Evolutionary conservation across 2,888 invertebrate species (phyloP).

Genomic region (Isotomurus palustris): DNA sequence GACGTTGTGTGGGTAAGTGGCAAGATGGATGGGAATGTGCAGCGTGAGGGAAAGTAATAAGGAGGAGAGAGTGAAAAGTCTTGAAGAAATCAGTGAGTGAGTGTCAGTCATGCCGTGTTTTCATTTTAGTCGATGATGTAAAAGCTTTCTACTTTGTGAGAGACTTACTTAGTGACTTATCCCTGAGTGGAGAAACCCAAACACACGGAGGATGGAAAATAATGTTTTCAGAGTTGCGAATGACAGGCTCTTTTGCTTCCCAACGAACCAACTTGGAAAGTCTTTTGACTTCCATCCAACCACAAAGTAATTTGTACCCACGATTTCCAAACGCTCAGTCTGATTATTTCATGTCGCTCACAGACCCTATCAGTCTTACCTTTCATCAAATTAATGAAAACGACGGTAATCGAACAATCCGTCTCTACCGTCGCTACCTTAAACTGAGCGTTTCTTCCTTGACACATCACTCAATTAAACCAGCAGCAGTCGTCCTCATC

Average conservation of each 20-base stretch:
- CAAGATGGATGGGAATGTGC: conserved; percentile 13
- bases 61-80: conserved; percentile 23
- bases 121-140: conserved; percentile 22
- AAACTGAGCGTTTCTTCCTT: too few species aligned
- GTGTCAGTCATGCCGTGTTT: conserved; percentile 23
- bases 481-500: too few species aligned
- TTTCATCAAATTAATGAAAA: conserved; percentile 38
- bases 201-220: conserved; percentile 49
- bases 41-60: conserved; percentile 27
- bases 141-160: conserved; percentile 6
- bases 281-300: conserved; percentile 47
- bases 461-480: too few species aligned
- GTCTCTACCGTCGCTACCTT: conserved; percentile 16
- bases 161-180: not conserved
- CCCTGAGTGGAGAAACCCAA: conserved; percentile 13
- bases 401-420: conserved; percentile 32
- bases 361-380: conserved; percentile 33
- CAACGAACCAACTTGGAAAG: conserved; percentile 30
- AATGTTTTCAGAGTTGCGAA: conserved; percentile 50
- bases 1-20: not conserved
- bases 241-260: conserved; percentile 37
- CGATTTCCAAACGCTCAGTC: conserved; percentile 15
- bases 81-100: too few species aligned
- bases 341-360: conserved; percentile 44
- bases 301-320: conserved; percentile 45